These are phyloP conservation scores for Ridgeia piscesae DNA, from an alignment of 1,140 invertebrate genomes.

Conservation along the genomic window DNA sequence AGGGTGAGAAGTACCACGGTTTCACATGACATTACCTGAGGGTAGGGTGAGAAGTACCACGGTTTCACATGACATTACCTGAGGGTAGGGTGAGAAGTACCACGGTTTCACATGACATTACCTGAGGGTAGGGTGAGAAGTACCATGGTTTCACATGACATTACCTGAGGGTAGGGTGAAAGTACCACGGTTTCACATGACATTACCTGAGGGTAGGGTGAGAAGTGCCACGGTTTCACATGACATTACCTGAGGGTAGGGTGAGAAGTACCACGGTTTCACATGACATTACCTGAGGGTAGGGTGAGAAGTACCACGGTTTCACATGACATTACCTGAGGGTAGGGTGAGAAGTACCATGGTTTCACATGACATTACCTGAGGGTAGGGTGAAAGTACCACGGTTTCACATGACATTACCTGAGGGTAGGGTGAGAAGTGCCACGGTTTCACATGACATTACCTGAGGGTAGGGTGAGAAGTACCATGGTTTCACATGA, in stretches of 20 bases:
- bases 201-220: constrained; percentile 89
- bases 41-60: not conserved
- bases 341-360: constrained; percentile 99
- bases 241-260: too few species aligned
- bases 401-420: too few species aligned
- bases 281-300: too few species aligned
- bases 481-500: constrained; percentile 97
- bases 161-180: too few species aligned
- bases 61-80: constrained; percentile 61
- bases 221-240: constrained; percentile 99
- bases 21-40: too few species aligned
- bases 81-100: constrained; percentile 99
- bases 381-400: too few species aligned
- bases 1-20: too few species aligned
- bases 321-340: constrained; percentile 67
- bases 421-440: too few species aligned
- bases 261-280: too few species aligned
- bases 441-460: not conserved
- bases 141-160: too few species aligned
- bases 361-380: constrained; percentile 91
- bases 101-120: constrained; percentile 89
- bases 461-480: constrained; percentile 95
- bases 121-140: too few species aligned
- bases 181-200: not conserved
- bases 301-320: not conserved